phyloP scores from a whole-genome alignment of 2,797 vertebrate species.

The Pristis pectinata region DNA sequence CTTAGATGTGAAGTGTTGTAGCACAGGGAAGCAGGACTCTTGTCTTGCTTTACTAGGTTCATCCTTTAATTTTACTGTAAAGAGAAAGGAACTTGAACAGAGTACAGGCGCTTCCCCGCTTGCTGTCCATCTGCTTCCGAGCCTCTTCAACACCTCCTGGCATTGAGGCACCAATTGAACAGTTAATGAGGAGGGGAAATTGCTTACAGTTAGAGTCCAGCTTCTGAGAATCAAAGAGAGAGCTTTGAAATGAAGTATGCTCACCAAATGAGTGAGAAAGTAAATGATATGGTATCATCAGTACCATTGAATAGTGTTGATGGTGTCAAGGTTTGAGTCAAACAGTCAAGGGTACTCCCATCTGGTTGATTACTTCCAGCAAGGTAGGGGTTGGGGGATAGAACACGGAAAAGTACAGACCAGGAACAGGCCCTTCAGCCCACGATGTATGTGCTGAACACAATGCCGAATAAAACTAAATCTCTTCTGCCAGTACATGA shows the following conservation, averaged over 20 bases:
- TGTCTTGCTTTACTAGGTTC: no score
- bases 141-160: background rate
- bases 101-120: no score
- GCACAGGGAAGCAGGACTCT: background rate
- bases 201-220: background rate
- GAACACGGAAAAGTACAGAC: no score
- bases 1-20: background rate
- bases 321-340: background rate
- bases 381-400: background rate
- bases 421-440: no score
- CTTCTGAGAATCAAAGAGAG: background rate
- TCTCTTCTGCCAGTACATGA: no score
- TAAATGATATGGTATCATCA: background rate
- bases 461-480: no score
- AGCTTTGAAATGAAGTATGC: background rate
- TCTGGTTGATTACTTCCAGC: background rate
- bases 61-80: no score
- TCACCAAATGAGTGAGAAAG: background rate
- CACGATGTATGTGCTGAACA: no score
- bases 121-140: no score
- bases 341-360: background rate
- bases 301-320: no score
- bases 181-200: background rate
- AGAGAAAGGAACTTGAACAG: background rate
- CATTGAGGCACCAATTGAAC: background rate